phyloP scores from a whole-genome alignment of 2,888 invertebrate genomes.

The Acanthosepion esculentum region DNA sequence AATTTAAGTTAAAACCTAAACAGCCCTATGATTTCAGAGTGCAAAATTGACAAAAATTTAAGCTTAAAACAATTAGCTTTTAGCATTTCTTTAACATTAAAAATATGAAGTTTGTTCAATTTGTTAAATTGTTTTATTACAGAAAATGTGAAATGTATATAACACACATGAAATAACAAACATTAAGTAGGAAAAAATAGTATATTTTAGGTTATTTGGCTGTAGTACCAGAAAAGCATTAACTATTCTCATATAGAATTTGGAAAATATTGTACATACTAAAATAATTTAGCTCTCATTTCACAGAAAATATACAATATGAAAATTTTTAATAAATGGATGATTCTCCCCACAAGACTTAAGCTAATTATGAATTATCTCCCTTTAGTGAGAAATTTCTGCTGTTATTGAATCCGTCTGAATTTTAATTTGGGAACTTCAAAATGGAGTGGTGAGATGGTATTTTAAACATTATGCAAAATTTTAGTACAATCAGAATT shows the following conservation, averaged over 20 bases:
- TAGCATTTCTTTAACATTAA: not conserved
- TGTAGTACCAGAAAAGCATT: not conserved
- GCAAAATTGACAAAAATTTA: too few relatives aligned
- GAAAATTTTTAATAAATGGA: not conserved
- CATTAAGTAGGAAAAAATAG: not conserved
- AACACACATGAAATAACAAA: not conserved
- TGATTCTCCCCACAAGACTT: not conserved
- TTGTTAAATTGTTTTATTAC: not conserved
- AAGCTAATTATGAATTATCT: not conserved
- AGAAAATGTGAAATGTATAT: not conserved
- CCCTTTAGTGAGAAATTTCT: not conserved
- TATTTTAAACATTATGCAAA: not conserved
- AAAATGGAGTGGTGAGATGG: not conserved
- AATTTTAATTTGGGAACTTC: not conserved
- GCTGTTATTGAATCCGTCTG: not conserved
- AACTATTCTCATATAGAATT: not conserved
- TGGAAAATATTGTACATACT: not conserved
- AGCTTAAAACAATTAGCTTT: too few relatives aligned
- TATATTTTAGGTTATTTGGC: not conserved
- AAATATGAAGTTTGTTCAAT: not conserved
- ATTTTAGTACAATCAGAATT: not conserved
- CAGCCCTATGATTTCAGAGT: too few relatives aligned
- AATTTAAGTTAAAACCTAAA: too few relatives aligned
- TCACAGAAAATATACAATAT: not conserved
- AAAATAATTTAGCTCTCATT: not conserved